These are phyloP conservation scores for Prunella strophiata DNA, from an alignment of 2,797 vertebrate species.

Conservation along the genomic window DNA sequence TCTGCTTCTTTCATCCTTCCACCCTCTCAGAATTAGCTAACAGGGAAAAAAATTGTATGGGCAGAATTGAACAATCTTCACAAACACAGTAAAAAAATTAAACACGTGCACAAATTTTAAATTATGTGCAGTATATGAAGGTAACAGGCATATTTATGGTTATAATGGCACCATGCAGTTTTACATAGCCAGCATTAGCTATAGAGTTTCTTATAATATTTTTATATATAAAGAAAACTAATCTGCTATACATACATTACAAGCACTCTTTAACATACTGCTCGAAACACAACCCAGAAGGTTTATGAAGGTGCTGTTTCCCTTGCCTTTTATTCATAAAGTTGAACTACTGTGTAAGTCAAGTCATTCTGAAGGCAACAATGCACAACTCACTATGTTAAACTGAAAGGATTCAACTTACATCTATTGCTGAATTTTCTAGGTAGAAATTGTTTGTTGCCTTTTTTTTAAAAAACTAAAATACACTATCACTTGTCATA, in stretches of 20 bases:
- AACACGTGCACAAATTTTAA: neutral
- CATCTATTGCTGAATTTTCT: neutral
- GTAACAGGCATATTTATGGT: neutral
- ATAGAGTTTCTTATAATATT: neutral
- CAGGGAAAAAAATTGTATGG: neutral
- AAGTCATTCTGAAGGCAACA: neutral
- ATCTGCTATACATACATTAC: neutral
- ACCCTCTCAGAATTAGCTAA: neutral
- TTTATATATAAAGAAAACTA: slow-evolving; percentile 6
- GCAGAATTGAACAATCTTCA: neutral
- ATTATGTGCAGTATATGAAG: neutral
- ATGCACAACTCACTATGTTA: neutral
- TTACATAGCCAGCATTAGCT: neutral
- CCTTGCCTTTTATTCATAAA: neutral
- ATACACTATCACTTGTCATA: neutral
- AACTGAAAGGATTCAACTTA: neutral
- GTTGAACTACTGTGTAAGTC: neutral
- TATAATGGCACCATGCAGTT: neutral
- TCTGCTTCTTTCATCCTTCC: neutral
- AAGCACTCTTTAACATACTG: neutral
- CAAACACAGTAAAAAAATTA: slow-evolving; percentile 32
- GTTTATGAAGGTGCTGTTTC: neutral
- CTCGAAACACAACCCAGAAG: neutral
- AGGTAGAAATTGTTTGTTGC: neutral
- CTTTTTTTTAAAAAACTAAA: neutral